Conservation (phyloP, 2,888 invertebrate genomes). For the Gymnocheta viridis region DNA sequence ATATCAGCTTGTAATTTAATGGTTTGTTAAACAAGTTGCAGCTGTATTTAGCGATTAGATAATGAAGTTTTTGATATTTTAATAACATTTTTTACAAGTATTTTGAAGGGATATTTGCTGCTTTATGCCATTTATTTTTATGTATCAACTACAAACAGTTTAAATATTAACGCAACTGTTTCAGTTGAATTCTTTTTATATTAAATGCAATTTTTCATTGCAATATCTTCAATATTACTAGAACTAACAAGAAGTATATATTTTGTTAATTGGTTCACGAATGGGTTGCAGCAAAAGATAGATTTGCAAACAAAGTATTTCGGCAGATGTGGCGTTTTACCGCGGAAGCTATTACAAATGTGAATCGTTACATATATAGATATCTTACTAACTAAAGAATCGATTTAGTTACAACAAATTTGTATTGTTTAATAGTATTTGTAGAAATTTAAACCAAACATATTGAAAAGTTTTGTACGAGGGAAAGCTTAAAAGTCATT, state of each 20-base stretch:
- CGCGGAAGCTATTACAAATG: not conserved
- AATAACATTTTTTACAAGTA: conserved; percentile 33
- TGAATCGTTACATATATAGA: not conserved
- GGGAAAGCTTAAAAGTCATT: not conserved
- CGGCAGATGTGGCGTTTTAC: not conserved
- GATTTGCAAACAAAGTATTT: not conserved
- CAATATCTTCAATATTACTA: not conserved
- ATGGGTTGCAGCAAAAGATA: not conserved
- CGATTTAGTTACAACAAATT: not conserved
- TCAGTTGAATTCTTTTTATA: not conserved
- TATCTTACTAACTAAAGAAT: not conserved
- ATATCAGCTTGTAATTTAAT: conserved; percentile 39
- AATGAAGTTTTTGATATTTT: conserved; percentile 31
- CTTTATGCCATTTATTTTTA: not conserved
- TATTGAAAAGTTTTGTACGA: not conserved
- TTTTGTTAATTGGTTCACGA: not conserved
- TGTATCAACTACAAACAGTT: not conserved
- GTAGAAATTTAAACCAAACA: not conserved
- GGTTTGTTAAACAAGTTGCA: conserved; percentile 37
- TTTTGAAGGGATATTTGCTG: not conserved
- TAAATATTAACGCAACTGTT: not conserved
- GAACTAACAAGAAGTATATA: not conserved
- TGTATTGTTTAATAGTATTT: not conserved
- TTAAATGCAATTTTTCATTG: not conserved
- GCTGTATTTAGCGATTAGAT: conserved; percentile 50